Conservation (phyloP, 2,888 invertebrate genomes). For the Pterostichus madidus region DNA sequence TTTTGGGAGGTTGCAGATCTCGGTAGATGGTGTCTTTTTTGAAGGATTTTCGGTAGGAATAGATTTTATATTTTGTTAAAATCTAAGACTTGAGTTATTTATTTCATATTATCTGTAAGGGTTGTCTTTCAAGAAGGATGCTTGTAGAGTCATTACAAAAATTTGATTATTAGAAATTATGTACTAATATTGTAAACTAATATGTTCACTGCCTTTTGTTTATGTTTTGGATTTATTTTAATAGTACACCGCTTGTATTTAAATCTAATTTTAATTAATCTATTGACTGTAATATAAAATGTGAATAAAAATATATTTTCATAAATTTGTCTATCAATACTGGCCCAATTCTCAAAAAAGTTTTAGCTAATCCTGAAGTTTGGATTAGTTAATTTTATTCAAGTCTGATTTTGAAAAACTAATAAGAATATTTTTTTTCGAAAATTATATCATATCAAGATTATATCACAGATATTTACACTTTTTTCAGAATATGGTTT, state of each 20-base stretch:
- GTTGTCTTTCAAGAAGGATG: background rate
- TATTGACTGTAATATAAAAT: conserved; percentile 60
- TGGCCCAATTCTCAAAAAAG: too few species aligned
- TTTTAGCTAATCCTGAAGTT: too few species aligned
- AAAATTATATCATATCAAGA: too few species aligned
- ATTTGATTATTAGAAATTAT: background rate
- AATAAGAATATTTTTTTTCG: too few species aligned
- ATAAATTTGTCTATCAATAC: conserved; percentile 1
- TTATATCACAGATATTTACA: too few species aligned
- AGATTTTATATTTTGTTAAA: too few species aligned
- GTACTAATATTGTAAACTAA: background rate
- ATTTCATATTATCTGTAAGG: background rate
- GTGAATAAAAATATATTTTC: conserved; percentile 59
- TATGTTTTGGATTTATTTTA: background rate
- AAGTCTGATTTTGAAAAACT: too few species aligned
- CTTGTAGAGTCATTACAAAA: background rate
- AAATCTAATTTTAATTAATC: conserved; percentile 45
- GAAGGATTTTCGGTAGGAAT: background rate
- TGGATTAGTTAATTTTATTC: too few species aligned
- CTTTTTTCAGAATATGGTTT: too few species aligned
- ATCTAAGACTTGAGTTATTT: background rate
- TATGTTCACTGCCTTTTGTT: background rate
- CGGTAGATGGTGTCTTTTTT: background rate
- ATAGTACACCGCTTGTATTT: conserved; percentile 23
- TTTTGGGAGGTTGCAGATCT: background rate